These are phyloP conservation scores for Rhineura floridana DNA, from an alignment of 2,113 vertebrate genomes.

Conservation along the genomic window DNA sequence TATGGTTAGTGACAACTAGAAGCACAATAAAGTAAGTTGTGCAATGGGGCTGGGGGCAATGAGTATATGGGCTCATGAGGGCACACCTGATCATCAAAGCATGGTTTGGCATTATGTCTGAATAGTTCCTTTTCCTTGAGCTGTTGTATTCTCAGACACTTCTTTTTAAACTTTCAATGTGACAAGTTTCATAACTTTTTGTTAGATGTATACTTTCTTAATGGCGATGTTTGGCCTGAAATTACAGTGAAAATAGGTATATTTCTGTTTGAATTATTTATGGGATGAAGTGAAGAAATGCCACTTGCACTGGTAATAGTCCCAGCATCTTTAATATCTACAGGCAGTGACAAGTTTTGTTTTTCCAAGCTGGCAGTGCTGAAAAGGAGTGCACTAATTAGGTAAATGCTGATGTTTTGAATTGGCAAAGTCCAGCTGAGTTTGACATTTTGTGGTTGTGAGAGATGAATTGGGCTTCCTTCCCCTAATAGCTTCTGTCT, in stretches of 20 bases:
- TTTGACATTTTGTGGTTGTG: constrained; percentile 61
- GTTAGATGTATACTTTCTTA: constrained; percentile 51
- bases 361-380: constrained; percentile 51
- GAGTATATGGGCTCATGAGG: too few species aligned
- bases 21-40: neutral
- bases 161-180: constrained; percentile 14
- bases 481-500: constrained; percentile 59
- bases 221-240: constrained; percentile 51
- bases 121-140: constrained; percentile 14
- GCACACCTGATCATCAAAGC: neutral
- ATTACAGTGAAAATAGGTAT: constrained; percentile 61
- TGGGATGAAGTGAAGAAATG: constrained; percentile 64
- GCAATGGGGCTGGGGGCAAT: neutral
- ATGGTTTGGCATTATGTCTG: neutral
- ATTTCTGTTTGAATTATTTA: constrained; percentile 69
- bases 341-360: constrained; percentile 60
- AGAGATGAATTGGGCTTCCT: constrained; percentile 45
- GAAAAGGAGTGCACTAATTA: constrained; percentile 63
- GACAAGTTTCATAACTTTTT: neutral
- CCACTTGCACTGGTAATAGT: constrained; percentile 61
- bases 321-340: constrained; percentile 55
- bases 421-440: constrained; percentile 50
- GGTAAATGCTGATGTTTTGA: constrained; percentile 58
- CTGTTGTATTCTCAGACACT: constrained; percentile 6
- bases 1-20: neutral